These are phyloP conservation scores for Gallinago nigripennis DNA, from an alignment of 2,797 vertebrate species.

Conservation along the genomic window DNA sequence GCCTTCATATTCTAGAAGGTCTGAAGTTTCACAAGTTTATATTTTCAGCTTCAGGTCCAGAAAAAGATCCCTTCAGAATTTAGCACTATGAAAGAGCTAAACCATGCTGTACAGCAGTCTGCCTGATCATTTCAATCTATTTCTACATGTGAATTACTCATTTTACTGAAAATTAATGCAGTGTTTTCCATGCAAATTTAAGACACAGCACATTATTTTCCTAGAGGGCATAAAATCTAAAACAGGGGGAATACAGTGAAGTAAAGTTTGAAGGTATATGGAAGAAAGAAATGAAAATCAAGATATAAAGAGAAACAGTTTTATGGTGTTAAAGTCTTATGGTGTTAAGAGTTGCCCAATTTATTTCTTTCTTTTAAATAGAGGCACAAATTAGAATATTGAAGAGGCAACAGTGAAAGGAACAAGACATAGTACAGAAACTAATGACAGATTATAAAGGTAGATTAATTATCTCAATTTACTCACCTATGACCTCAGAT, in stretches of 20 bases:
- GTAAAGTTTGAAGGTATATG: not conserved
- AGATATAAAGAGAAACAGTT: not conserved
- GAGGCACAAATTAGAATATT: not conserved
- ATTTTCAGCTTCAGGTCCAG: slow-evolving; percentile 3
- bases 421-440: not conserved
- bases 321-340: not conserved
- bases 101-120: not conserved
- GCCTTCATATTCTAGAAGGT: slow-evolving; percentile 13
- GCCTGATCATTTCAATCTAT: not conserved
- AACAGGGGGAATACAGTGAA: not conserved
- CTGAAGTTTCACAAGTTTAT: slow-evolving; percentile 6
- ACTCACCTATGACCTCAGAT: not conserved
- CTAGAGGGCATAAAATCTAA: not conserved
- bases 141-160: not conserved
- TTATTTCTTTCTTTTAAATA: not conserved
- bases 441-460: accelerated
- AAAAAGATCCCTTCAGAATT: slow-evolving; percentile 24
- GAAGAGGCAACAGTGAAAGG: not conserved
- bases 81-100: not conserved
- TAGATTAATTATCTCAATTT: not conserved
- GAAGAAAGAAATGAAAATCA: not conserved
- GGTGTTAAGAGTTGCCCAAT: not conserved
- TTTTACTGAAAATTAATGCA: not conserved
- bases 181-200: not conserved
- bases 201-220: not conserved